phyloP scores from a whole-genome alignment of 2,888 invertebrate species.

The Mythimna ferrago region DNA sequence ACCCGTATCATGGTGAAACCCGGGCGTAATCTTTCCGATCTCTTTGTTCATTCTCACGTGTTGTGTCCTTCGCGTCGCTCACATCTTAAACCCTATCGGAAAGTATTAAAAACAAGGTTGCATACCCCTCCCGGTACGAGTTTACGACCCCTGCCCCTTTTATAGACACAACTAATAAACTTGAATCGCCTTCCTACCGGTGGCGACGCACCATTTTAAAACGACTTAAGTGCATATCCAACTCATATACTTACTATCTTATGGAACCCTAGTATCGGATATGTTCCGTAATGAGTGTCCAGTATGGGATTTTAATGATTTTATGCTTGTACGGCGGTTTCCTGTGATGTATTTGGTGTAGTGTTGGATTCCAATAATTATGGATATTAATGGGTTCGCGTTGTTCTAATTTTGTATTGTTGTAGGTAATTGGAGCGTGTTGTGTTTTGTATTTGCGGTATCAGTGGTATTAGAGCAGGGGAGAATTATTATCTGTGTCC shows the following conservation, averaged over 20 bases:
- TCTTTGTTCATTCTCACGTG: too few species aligned
- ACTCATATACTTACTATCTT: constrained; percentile 35
- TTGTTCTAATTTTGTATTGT: constrained; percentile 39
- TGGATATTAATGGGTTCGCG: constrained; percentile 38
- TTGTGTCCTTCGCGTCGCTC: not conserved
- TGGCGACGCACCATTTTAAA: constrained; percentile 53
- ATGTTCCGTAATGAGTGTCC: constrained; percentile 56
- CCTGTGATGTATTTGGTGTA: constrained; percentile 52
- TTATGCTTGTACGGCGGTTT: constrained; percentile 48
- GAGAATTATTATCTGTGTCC: not conserved
- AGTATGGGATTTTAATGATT: constrained; percentile 60
- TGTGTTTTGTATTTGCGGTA: constrained; percentile 1
- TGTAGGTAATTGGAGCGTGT: constrained; percentile 29
- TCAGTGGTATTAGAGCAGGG: not conserved
- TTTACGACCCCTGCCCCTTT: constrained; percentile 84
- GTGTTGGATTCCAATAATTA: constrained; percentile 53
- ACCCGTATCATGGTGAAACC: too few species aligned
- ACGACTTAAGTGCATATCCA: constrained; percentile 43
- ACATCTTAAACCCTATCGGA: constrained; percentile 53
- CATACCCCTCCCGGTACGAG: constrained; percentile 71
- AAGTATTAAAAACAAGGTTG: constrained; percentile 83
- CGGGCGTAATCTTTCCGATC: too few species aligned
- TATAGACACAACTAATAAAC: constrained; percentile 88
- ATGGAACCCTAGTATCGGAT: not conserved
- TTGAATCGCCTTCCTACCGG: constrained; percentile 80